Base-by-base conservation (phyloP, 2,888 invertebrate species). In the Lucinisca nassula region DNA sequence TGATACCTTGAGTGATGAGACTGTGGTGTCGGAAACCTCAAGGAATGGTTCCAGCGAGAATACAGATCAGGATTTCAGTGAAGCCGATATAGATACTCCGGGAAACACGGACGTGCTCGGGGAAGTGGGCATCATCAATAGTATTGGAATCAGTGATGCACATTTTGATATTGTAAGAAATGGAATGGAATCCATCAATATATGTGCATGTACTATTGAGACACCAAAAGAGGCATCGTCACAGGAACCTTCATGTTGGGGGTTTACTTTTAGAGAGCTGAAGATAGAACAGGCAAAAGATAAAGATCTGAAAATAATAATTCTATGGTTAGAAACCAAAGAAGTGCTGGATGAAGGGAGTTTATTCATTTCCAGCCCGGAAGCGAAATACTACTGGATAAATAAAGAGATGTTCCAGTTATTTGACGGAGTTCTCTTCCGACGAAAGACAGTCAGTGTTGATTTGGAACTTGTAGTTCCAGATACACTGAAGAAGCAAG, bases 221-320 rank as follows among this genome's bases (percentile, higher is more conserved):
- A n/a, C n/a, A n/a, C n/a, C n/a, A n/a, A n/a, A n/a, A n/a, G n/a
- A n/a, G n/a, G n/a, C n/a, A n/a, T n/a, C n/a, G n/a, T n/a, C n/a
- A n/a, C n/a, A n/a, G n/a, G n/a, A n/a, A n/a, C n/a, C n/a, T n/a
- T n/a, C n/a, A n/a, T n/a, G n/a, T n/a, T n/a, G n/a, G n/a, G n/a
- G n/a, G n/a, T n/a, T n/a, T n/a, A n/a, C n/a, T n/a, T n/a, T n/a
- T n/a, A n/a, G n/a, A n/a, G n/a, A n/a, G n/a, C n/a, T n/a, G n/a
- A n/a, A n/a, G n/a, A n/a, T n/a, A n/a, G n/a, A n/a, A n/a, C 79
- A 67, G 37, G 21, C 1, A 27, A 49, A 67, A 40, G 79, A 79
- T 38, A 35, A 40, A 49, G n/a, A n/a, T n/a, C n/a, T n/a, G n/a
- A n/a, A n/a, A n/a, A 30, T 67, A 12, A 27, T 79, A 30, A 8